Evolutionary conservation across 1,140 invertebrate species (phyloP).

Genomic region (Bactericera cockerelli): DNA sequence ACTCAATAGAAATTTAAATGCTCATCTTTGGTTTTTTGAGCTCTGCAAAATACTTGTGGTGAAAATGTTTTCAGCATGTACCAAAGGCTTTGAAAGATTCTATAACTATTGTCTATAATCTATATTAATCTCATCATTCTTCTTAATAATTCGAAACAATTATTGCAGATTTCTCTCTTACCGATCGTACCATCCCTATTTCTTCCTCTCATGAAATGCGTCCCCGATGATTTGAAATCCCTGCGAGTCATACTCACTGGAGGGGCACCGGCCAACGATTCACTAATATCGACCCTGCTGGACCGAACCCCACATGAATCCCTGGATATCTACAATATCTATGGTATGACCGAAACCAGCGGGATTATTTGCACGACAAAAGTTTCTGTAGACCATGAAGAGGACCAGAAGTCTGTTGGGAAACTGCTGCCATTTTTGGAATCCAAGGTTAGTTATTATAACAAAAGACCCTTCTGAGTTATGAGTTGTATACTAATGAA

Average conservation of each 20-base stretch:
- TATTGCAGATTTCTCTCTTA: neutral
- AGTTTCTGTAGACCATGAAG: neutral
- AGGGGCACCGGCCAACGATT: neutral
- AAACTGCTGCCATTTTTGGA: neutral
- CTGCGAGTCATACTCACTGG: neutral
- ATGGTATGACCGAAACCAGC: neutral
- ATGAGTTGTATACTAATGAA: no score
- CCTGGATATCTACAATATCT: constrained; percentile 2
- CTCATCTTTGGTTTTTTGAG: no score
- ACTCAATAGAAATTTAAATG: no score
- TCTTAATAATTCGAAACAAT: no score
- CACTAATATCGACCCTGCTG: neutral
- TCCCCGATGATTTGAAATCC: neutral
- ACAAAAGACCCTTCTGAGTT: no score
- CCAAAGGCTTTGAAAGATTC: no score
- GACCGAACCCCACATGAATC: neutral
- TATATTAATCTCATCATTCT: no score
- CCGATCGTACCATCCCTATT: neutral
- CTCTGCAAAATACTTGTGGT: no score
- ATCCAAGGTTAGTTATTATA: neutral
- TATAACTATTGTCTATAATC: no score
- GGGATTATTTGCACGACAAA: neutral
- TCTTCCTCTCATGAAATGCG: neutral
- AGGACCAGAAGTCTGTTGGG: neutral
- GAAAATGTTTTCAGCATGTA: no score